Conservation (phyloP, 2,113 vertebrate genomes). For the Rhinoderma darwinii region DNA sequence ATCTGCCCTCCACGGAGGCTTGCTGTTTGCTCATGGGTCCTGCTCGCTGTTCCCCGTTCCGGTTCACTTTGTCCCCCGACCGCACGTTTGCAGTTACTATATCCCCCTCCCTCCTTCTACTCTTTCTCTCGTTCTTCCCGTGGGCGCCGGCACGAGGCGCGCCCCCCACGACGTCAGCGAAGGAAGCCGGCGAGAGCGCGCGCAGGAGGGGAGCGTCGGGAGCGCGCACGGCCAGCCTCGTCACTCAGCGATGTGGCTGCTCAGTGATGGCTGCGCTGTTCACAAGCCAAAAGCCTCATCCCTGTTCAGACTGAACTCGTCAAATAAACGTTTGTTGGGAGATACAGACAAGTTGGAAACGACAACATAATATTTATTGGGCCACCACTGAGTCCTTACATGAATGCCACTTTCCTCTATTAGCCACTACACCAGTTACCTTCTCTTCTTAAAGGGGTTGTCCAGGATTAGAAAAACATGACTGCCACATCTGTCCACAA, state of each 20-base stretch:
- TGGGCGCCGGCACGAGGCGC: slow-evolving; percentile 11
- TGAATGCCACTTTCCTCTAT: no score
- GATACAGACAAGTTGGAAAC: no score
- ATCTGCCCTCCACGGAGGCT: background rate
- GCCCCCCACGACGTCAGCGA: slow-evolving; percentile 32
- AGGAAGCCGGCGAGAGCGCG: slow-evolving; percentile 10
- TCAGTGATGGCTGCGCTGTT: no score
- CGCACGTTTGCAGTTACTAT: slow-evolving; percentile 31
- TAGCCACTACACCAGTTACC: no score
- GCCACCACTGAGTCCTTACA: no score
- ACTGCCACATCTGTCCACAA: no score
- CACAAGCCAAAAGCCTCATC: no score
- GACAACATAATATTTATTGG: no score
- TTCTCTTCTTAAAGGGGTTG: no score
- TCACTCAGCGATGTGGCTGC: background rate
- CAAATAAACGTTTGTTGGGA: no score
- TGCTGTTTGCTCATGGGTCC: background rate
- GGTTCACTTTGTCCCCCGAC: slow-evolving; percentile 22
- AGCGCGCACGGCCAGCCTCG: slow-evolving; percentile 3
- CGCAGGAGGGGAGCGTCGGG: background rate
- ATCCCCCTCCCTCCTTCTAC: slow-evolving; percentile 9
- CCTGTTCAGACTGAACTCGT: background rate
- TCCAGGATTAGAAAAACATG: no score
- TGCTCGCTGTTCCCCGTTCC: background rate
- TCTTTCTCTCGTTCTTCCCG: slow-evolving; percentile 37